Evolutionary conservation across 2,888 invertebrate species (phyloP).

Genomic region (Cerastis rubricosa): DNA sequence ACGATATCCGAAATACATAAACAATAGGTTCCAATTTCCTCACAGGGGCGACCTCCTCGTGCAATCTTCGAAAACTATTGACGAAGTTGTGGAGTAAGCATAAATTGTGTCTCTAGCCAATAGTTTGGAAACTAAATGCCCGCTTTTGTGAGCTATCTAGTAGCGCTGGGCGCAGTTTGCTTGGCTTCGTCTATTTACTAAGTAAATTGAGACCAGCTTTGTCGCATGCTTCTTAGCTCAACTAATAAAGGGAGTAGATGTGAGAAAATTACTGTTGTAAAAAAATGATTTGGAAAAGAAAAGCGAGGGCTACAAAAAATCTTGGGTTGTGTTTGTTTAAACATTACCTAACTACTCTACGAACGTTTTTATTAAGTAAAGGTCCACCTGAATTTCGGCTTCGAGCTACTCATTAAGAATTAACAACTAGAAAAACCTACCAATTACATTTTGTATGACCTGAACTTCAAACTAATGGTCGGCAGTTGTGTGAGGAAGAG

Average conservation of each 20-base stretch:
- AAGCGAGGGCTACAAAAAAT: background rate
- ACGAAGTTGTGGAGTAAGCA: constrained; percentile 78
- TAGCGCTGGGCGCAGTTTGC: constrained; percentile 75
- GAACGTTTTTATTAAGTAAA: background rate
- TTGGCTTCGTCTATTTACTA: constrained; percentile 73
- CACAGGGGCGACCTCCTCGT: constrained; percentile 63
- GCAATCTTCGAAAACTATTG: constrained; percentile 75
- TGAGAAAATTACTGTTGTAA: constrained; percentile 17
- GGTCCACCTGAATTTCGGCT: constrained; percentile 13
- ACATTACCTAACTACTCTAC: background rate
- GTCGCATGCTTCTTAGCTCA: constrained; percentile 68
- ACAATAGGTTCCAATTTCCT: constrained; percentile 81
- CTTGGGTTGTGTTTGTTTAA: constrained; percentile 8
- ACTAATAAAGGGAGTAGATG: constrained; percentile 58
- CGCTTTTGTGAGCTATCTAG: constrained; percentile 77
- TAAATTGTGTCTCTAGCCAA: constrained; percentile 80
- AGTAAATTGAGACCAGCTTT: constrained; percentile 75
- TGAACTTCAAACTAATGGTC: constrained; percentile 11
- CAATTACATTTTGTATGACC: constrained; percentile 35
- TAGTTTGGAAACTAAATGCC: constrained; percentile 79
- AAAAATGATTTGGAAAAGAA: background rate
- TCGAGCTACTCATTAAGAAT: constrained; percentile 26
- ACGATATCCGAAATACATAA: constrained; percentile 77
- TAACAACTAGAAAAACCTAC: constrained; percentile 32
- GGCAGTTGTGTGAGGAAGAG: background rate